phyloP scores from a whole-genome alignment of 2,113 vertebrate genomes.

The Acrocephalus arundinaceus region DNA sequence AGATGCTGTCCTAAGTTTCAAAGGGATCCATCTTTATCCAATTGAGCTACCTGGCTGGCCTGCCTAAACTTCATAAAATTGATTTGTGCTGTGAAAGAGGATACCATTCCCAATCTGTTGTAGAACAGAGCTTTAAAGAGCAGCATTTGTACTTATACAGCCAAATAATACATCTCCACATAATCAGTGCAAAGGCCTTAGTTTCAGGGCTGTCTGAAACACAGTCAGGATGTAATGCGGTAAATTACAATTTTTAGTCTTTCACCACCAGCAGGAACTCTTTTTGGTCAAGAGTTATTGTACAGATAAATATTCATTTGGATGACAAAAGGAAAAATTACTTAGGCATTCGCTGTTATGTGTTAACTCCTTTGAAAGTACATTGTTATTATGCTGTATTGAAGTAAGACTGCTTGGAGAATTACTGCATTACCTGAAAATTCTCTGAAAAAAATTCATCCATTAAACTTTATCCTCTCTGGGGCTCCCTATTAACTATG shows the following conservation, averaged over 20 bases:
- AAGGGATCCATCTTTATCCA: neutral
- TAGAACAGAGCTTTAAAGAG: neutral
- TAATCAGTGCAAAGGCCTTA: neutral
- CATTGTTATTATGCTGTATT: neutral
- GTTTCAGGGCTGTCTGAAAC: neutral
- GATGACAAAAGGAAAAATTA: neutral
- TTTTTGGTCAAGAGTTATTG: neutral
- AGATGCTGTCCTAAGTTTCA: neutral
- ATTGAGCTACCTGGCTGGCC: neutral
- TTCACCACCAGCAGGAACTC: neutral
- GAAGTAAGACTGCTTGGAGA: slow-evolving; percentile 12
- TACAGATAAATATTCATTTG: slow-evolving; percentile 2
- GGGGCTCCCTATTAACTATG: neutral
- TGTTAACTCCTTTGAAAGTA: slow-evolving; percentile 22
- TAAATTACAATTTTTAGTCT: neutral
- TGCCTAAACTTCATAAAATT: neutral
- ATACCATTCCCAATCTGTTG: neutral
- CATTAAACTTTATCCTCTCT: neutral
- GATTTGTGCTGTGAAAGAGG: neutral
- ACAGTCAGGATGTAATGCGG: neutral
- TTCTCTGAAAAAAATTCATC: neutral
- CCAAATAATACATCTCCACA: neutral
- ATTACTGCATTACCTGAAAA: slow-evolving; percentile 40
- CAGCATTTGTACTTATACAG: neutral
- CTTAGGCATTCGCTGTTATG: neutral